Evolutionary conservation across 2,797 vertebrate genomes (phyloP).

Genomic region (Acanthiza pusilla): DNA sequence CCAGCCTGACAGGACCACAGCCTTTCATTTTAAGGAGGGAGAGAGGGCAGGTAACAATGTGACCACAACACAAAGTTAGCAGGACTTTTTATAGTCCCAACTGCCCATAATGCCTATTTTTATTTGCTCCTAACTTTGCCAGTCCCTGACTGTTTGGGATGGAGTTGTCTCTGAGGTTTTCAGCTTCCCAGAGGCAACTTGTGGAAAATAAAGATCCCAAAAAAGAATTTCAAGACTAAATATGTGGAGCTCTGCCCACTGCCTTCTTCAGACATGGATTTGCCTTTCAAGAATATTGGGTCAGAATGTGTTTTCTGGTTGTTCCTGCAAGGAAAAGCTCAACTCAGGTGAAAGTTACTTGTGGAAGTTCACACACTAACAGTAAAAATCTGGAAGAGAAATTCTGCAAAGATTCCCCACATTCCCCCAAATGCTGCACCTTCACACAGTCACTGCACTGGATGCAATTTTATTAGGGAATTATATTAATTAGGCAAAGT

Average conservation of each 20-base stretch:
- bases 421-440: fast-evolving
- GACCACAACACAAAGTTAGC: not conserved
- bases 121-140: not conserved
- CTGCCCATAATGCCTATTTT: not conserved
- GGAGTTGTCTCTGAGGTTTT: not conserved
- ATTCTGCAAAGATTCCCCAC: not conserved
- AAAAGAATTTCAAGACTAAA: not conserved
- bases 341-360: not conserved
- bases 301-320: fast-evolving
- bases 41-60: no score
- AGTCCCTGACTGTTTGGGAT: not conserved
- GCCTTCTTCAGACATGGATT: not conserved
- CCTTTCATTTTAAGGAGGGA: not conserved
- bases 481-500: not conserved
- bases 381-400: not conserved
- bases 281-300: not conserved
- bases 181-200: not conserved
- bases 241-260: not conserved
- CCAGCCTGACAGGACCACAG: not conserved
- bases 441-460: not conserved
- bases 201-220: fast-evolving
- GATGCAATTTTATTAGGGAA: no score
- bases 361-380: not conserved
- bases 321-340: not conserved
- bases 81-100: not conserved